Conservation (phyloP, 1,140 invertebrate genomes). For the Brachionus asplanchnoidis region DNA sequence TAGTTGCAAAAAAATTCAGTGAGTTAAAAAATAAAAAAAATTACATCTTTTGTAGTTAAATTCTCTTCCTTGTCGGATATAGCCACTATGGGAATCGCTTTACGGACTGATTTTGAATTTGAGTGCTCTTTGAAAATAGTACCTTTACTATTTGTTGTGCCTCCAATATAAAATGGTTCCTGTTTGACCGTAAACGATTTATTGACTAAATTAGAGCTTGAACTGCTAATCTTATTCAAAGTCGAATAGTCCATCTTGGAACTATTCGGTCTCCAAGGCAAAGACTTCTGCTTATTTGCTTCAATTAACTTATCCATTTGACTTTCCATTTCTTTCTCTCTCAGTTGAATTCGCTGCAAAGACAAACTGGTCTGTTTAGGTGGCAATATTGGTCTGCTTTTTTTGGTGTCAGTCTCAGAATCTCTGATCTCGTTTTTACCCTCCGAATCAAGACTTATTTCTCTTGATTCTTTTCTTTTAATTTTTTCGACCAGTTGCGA, state of each 20-base stretch:
- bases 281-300: not conserved
- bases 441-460: conserved; percentile 46
- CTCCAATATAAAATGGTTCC: conserved; percentile 30
- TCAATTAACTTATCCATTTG: conserved; percentile 33
- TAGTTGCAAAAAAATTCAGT: no score
- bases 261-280: conserved; percentile 20
- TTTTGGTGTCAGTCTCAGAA: not conserved
- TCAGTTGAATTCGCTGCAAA: conserved; percentile 43
- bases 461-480: conserved; percentile 50
- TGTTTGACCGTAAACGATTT: not conserved
- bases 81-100: conserved; percentile 46
- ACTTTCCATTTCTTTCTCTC: conserved; percentile 24
- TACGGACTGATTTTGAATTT: conserved; percentile 48
- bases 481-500: conserved; percentile 53
- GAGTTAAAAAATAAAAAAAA: not conserved
- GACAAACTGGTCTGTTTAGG: conserved; percentile 45
- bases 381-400: conserved; percentile 44
- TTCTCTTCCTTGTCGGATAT: conserved; percentile 52
- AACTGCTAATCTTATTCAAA: not conserved
- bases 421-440: not conserved
- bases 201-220: not conserved
- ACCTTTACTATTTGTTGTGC: conserved; percentile 44
- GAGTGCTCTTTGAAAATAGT: conserved; percentile 50
- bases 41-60: conserved; percentile 53
- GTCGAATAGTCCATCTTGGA: not conserved